Evolutionary conservation across 2,113 vertebrate genomes (phyloP).

Genomic region (Clarias magur): DNA sequence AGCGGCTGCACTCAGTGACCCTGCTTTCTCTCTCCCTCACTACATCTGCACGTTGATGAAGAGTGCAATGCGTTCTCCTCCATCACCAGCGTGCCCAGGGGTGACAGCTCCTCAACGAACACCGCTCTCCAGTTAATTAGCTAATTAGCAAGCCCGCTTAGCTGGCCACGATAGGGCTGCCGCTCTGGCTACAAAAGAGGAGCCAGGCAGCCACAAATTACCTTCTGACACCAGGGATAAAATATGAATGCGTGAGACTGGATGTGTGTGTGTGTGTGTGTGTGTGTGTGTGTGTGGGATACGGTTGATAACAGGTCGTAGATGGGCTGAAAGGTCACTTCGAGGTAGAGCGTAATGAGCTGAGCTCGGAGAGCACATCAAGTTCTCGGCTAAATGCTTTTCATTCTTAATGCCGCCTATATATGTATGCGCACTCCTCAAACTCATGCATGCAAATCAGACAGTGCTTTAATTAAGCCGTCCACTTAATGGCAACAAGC

Average conservation of each 20-base stretch:
- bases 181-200: slow-evolving; percentile 33
- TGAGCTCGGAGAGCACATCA: slow-evolving; percentile 25
- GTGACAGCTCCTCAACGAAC: slow-evolving; percentile 37
- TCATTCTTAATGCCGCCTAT: slow-evolving; percentile 45
- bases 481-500: slow-evolving; percentile 27
- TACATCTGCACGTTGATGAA: slow-evolving; percentile 17
- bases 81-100: slow-evolving; percentile 35
- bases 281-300: slow-evolving; percentile 14
- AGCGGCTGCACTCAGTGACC: slow-evolving; percentile 38
- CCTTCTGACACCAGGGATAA: slow-evolving; percentile 34
- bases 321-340: slow-evolving; percentile 48
- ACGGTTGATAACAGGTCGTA: slow-evolving; percentile 17
- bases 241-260: slow-evolving; percentile 14
- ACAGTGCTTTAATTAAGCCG: slow-evolving; percentile 39
- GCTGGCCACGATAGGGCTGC: slow-evolving; percentile 26
- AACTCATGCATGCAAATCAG: slow-evolving; percentile 37
- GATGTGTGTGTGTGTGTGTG: slow-evolving; percentile 21
- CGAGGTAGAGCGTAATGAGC: slow-evolving; percentile 48
- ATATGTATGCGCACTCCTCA: slow-evolving; percentile 35
- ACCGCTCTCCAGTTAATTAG: slow-evolving; percentile 55
- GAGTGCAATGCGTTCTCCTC: slow-evolving; percentile 16
- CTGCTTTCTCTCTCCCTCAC: slow-evolving; percentile 17
- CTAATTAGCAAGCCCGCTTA: slow-evolving; percentile 46
- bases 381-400: slow-evolving; percentile 40
- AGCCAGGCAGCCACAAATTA: slow-evolving; percentile 47